Conservation (phyloP, 2,888 invertebrate species). For the Abrostola tripartita region DNA sequence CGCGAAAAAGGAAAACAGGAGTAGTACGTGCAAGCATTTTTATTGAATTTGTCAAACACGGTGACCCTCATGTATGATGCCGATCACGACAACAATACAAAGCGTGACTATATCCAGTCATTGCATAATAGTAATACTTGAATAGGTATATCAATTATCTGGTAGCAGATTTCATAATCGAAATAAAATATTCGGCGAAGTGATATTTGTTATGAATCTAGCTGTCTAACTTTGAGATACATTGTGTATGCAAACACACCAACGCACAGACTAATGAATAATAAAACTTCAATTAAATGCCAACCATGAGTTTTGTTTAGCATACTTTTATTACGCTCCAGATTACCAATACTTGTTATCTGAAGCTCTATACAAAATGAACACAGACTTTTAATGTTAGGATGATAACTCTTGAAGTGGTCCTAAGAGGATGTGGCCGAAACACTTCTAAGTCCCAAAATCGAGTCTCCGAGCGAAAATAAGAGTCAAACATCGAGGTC, state of each 20-base stretch:
- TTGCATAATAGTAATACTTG: too few species aligned
- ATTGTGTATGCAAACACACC: not conserved
- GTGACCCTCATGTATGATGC: too few species aligned
- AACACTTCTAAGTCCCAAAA: conserved; percentile 38
- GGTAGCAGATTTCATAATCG: not conserved
- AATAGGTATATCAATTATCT: too few species aligned
- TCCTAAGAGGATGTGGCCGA: conserved; percentile 29
- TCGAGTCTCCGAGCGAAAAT: conserved; percentile 43
- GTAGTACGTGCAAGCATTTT: too few species aligned
- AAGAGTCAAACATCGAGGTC: conserved; percentile 45
- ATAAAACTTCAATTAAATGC: not conserved
- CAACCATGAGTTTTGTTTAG: not conserved
- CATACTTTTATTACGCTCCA: not conserved
- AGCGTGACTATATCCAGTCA: too few species aligned
- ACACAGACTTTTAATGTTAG: conserved; percentile 29
- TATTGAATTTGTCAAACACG: too few species aligned
- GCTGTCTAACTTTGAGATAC: not conserved
- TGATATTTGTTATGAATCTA: not conserved
- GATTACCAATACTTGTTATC: not conserved
- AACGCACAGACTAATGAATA: not conserved
- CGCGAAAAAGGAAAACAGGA: too few species aligned
- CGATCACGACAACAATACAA: too few species aligned
- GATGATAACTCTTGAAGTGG: conserved; percentile 30
- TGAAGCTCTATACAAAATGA: conserved; percentile 13
- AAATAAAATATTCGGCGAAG: not conserved